Conservation (phyloP, 1,140 invertebrate species). For the Papilio xuthus region DNA sequence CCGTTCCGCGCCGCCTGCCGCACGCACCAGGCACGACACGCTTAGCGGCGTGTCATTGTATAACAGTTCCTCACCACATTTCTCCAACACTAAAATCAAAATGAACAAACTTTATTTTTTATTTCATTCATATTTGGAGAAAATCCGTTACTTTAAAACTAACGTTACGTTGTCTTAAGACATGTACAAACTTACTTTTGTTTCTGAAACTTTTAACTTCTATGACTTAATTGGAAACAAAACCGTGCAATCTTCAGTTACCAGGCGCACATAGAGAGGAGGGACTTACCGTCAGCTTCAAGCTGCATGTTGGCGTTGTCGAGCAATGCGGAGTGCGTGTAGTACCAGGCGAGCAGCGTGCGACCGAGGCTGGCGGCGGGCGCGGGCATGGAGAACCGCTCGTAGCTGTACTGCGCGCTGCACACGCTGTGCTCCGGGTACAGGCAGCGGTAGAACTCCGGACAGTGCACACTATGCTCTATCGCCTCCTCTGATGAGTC, state of each 20-base stretch:
- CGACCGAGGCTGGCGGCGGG: slow-evolving; percentile 41
- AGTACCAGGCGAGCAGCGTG: slow-evolving; percentile 58
- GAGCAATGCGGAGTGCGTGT: slow-evolving; percentile 57
- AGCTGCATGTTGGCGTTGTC: slow-evolving; percentile 39
- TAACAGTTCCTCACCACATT: slow-evolving; percentile 57
- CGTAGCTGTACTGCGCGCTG: slow-evolving; percentile 55
- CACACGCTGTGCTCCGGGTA: slow-evolving; percentile 53
- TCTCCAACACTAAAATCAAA: slow-evolving; percentile 53
- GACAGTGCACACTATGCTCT: slow-evolving; percentile 55
- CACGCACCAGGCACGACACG: slow-evolving; percentile 57
- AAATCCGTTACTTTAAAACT: too few species aligned
- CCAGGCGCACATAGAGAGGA: background rate
- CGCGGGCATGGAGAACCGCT: slow-evolving; percentile 56
- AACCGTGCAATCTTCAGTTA: too few species aligned
- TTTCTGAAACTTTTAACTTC: too few species aligned
- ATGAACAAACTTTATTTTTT: too few species aligned
- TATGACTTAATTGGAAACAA: too few species aligned
- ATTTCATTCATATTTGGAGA: too few species aligned
- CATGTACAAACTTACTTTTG: too few species aligned
- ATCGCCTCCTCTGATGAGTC: background rate
- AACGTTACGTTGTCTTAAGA: too few species aligned
- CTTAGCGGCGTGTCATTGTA: slow-evolving; percentile 61
- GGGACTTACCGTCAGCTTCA: slow-evolving; percentile 55
- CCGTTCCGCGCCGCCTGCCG: slow-evolving; percentile 18
- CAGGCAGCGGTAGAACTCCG: slow-evolving; percentile 65